Evolutionary conservation across 2,888 invertebrate genomes (phyloP).

Genomic region (Hofmannophila pseudospretella): DNA sequence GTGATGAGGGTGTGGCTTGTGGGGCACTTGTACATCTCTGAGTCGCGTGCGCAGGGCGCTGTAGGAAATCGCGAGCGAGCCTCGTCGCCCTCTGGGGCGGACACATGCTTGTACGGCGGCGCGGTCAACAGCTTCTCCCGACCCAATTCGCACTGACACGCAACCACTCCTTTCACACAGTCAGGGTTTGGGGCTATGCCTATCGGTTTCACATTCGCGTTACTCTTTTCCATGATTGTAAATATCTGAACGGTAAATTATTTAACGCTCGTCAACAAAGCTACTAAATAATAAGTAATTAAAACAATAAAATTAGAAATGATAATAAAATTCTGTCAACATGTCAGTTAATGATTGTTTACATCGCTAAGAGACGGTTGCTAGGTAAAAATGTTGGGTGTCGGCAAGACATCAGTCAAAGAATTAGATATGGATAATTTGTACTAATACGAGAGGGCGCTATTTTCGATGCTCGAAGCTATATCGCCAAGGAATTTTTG

Average conservation of each 20-base stretch:
- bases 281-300: neutral
- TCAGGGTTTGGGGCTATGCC: slow-evolving; percentile 5
- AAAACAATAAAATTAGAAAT: slow-evolving; percentile 10
- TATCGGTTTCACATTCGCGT: neutral
- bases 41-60: slow-evolving; percentile 54
- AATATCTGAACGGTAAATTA: neutral
- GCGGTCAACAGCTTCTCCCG: slow-evolving; percentile 66
- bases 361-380: slow-evolving; percentile 11
- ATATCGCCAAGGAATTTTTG: no score
- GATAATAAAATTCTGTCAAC: slow-evolving; percentile 9
- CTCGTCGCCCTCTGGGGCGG: slow-evolving; percentile 34
- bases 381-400: no score
- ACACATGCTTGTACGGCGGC: slow-evolving; percentile 49
- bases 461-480: no score
- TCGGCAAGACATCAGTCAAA: no score
- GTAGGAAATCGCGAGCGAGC: slow-evolving; percentile 45
- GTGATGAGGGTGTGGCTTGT: slow-evolving; percentile 59
- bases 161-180: slow-evolving; percentile 23
- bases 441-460: no score
- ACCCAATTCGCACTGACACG: slow-evolving; percentile 66
- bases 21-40: slow-evolving; percentile 55
- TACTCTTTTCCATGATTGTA: neutral
- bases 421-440: no score
- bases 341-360: slow-evolving; percentile 10
- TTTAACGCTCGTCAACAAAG: neutral